A percentile compares a stretch with the other conserved stretches of the same genome.
Conservation (phyloP, 2,113 vertebrate genomes). For the Chascanopsetta lugubris region DNA sequence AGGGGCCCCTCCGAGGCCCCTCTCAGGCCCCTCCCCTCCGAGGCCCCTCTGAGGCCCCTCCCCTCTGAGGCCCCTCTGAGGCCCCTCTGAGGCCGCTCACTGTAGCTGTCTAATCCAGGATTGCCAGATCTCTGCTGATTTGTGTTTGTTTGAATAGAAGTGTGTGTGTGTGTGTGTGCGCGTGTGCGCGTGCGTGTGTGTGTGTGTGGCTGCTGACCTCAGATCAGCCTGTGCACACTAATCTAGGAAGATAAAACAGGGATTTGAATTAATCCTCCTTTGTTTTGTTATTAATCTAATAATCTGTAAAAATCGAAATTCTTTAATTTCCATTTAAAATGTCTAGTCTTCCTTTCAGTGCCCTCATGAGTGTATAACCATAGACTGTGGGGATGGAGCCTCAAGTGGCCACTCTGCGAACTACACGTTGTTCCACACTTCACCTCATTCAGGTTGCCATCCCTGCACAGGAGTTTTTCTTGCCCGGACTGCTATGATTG, state of each 20-base stretch:
- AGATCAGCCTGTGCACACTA: background rate
- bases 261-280: too few relatives aligned
- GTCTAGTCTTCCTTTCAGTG: too few relatives aligned
- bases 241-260: background rate
- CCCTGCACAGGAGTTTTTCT: too few relatives aligned
- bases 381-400: too few relatives aligned
- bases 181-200: slow-evolving; percentile 8
- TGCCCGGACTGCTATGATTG: too few relatives aligned
- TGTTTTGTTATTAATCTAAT: too few relatives aligned
- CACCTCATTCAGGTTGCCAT: too few relatives aligned
- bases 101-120: slow-evolving; percentile 19
- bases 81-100: slow-evolving; percentile 5
- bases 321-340: background rate
- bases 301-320: too few relatives aligned
- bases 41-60: too few relatives aligned
- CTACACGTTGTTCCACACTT: too few relatives aligned
- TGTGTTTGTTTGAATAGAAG: slow-evolving; percentile 59
- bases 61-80: slow-evolving; percentile 8
- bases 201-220: slow-evolving; percentile 17
- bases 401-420: too few relatives aligned
- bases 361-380: background rate
- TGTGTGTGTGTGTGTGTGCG: slow-evolving; percentile 3
- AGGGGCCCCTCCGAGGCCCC: slow-evolving; percentile 15
- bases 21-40: too few relatives aligned
- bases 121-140: slow-evolving; percentile 48